Conservation (phyloP, 2,888 invertebrate genomes). For the Arrhopalites spinosus region DNA sequence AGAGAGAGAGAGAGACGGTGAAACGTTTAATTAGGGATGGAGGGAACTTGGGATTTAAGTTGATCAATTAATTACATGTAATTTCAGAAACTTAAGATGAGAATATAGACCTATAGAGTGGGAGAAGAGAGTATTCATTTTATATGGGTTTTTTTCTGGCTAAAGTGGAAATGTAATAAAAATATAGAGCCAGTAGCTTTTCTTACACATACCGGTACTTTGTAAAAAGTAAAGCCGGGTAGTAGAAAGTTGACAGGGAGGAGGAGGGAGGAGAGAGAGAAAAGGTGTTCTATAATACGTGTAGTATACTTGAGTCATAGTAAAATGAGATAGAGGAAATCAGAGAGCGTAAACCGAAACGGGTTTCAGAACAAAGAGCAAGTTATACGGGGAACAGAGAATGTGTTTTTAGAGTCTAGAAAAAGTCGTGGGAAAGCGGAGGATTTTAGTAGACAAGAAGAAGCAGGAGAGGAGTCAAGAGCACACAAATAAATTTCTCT, state of each 20-base stretch:
- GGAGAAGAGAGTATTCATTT: no score
- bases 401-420: neutral
- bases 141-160: no score
- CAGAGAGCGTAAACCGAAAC: no score
- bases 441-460: slow-evolving; percentile 9
- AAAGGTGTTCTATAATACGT: neutral
- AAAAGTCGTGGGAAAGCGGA: slow-evolving; percentile 6
- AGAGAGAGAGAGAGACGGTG: neutral
- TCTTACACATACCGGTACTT: no score
- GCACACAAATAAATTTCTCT: neutral
- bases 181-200: no score
- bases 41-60: no score
- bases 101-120: no score
- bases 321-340: no score
- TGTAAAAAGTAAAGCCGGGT: no score
- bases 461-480: slow-evolving; percentile 20
- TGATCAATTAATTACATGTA: no score
- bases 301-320: neutral
- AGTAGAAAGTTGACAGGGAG: neutral
- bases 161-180: no score
- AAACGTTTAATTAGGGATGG: neutral
- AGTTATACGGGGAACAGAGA: neutral
- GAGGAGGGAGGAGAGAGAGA: neutral
- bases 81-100: no score
- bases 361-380: neutral